Base-by-base conservation (phyloP, 2,113 vertebrate genomes). In the Chroicocephalus ridibundus region DNA sequence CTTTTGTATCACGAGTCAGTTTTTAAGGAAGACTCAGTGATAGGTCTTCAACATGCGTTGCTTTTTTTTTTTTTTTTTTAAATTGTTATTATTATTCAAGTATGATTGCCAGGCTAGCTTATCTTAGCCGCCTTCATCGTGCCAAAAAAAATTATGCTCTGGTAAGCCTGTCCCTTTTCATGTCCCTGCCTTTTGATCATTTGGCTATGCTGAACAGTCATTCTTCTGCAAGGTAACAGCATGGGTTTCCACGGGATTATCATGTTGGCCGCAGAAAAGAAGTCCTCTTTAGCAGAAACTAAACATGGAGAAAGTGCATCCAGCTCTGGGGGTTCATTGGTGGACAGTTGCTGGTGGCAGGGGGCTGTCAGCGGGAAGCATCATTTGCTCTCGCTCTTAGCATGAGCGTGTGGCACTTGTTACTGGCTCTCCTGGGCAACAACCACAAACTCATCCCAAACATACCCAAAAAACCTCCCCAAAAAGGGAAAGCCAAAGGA, bases 371-470 rank as follows among this genome's bases (percentile, higher is more conserved):
- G 69, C 60, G 88, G 61, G 65, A 82, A 64, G 29, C 38, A 64
- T n/a, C 2, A 0, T 15, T 64, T 77, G 12, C 69, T 54, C 60
- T 54, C 42, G 27, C n/a, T 60, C 29, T 79, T 1, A 1, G n/a
- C 29, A n/a, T 0, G 0, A 76, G 9, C 8, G 7, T 0, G 1
- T 70, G 46, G 42, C 40, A 24, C 32, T 75, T 44, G 5, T 62
- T 82, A 17, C 5, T 70, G 34, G 19, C 14, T 85, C 31, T 74
- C 14, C 72, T 78, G 36, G 25, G 20, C 44, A 82, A 38, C 25
- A 58, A 18, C 19, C 11, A 17, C 49, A 78, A 77, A 22, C 4
- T 20, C 42, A 40, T 10, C 18, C 34, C 40, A 74, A 49, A 70
- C 4, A 38, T 40, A 55, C 21, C 38, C 9, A 17, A 36, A 52